Conservation (phyloP, 1,140 invertebrate species). For the Chrysoperla carnea region DNA sequence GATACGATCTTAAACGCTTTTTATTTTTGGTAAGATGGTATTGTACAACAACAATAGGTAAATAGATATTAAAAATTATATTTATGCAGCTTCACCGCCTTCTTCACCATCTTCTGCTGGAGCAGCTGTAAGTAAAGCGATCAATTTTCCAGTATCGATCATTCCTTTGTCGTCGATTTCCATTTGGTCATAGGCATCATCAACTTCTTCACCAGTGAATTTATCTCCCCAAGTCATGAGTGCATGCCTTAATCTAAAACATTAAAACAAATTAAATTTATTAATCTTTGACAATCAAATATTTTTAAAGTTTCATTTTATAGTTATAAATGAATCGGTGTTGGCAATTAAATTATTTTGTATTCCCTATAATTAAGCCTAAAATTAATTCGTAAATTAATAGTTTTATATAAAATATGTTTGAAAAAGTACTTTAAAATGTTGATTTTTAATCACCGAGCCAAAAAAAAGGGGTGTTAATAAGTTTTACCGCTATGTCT, state of each 20-base stretch:
- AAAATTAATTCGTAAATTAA: no score
- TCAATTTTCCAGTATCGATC: conserved; percentile 80
- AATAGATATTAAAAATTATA: not conserved
- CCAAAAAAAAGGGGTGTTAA: no score
- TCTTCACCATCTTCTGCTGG: conserved; percentile 53
- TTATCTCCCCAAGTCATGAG: conserved; percentile 95
- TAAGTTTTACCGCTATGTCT: no score
- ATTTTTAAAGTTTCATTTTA: not conserved
- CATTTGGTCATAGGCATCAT: conserved; percentile 90
- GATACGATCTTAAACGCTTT: no score
- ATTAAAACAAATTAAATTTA: conserved; percentile 5
- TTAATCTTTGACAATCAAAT: not conserved
- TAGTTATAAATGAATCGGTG: not conserved
- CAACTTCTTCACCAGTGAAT: conserved; percentile 81
- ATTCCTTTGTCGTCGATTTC: conserved; percentile 83
- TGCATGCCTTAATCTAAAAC: conserved; percentile 71
- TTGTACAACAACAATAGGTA: no score
- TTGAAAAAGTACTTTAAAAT: no score
- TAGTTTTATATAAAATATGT: no score
- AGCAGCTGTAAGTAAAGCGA: conserved; percentile 70
- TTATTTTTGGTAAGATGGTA: no score
- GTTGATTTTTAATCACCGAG: no score
- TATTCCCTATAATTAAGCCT: no score
- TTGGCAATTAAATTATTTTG: not conserved
- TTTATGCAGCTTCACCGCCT: conserved; percentile 40